Evolutionary conservation across 2,888 invertebrate genomes (phyloP).

Genomic region (Tineola bisselliella): DNA sequence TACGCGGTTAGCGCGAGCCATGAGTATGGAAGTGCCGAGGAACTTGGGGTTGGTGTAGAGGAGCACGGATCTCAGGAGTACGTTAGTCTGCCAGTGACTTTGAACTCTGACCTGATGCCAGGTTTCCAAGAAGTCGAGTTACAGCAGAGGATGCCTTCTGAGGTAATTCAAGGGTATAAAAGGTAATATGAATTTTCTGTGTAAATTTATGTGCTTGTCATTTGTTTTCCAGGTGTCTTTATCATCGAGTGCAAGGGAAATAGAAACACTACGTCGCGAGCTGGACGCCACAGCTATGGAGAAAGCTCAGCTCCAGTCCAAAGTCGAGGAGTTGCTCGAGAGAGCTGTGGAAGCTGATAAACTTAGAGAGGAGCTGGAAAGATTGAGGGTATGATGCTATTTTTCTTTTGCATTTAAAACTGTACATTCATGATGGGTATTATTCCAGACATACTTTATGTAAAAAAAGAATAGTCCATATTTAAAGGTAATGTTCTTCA

Average conservation of each 20-base stretch:
- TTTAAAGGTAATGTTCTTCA: too few species aligned
- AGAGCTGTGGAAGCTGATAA: conserved; percentile 74
- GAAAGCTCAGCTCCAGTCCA: conserved; percentile 71
- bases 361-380: conserved; percentile 74
- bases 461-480: too few species aligned
- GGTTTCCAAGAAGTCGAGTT: conserved; percentile 60
- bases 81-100: conserved; percentile 56
- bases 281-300: conserved; percentile 73
- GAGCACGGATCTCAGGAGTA: conserved; percentile 58
- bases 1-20: conserved; percentile 31
- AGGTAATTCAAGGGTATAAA: conserved; percentile 32
- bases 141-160: conserved; percentile 52
- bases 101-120: conserved; percentile 59
- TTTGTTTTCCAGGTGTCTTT: conserved; percentile 38
- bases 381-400: conserved; percentile 71
- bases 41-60: conserved; percentile 46
- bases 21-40: conserved; percentile 58
- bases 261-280: conserved; percentile 72
- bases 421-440: too few species aligned
- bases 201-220: not conserved
- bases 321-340: conserved; percentile 70
- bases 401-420: too few species aligned
- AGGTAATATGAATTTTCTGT: not conserved
- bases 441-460: too few species aligned
- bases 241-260: conserved; percentile 66